phyloP scores from a whole-genome alignment of 2,888 invertebrate species.

The Campaea margaritaria region DNA sequence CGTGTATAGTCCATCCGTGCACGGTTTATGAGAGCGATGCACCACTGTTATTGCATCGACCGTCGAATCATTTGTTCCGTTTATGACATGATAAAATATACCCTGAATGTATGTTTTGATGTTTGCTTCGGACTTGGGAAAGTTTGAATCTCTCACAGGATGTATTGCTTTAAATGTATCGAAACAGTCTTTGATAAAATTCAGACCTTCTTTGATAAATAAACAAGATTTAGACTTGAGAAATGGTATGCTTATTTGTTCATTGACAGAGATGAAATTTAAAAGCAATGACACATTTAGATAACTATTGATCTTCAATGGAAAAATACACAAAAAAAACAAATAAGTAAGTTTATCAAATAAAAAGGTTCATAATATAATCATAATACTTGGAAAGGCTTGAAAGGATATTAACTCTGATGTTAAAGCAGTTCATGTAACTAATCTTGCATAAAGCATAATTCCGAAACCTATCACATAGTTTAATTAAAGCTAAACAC shows the following conservation, averaged over 20 bases:
- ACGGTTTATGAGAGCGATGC: slow-evolving; percentile 47
- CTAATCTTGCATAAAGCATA: no score
- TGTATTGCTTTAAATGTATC: slow-evolving; percentile 20
- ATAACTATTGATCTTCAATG: no score
- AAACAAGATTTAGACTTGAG: neutral
- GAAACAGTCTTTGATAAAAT: slow-evolving; percentile 1
- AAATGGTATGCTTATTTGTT: no score
- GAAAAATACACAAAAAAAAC: no score
- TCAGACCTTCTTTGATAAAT: neutral
- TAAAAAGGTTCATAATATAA: no score
- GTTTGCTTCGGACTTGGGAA: slow-evolving; percentile 27
- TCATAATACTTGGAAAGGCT: no score
- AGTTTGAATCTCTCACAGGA: slow-evolving; percentile 13
- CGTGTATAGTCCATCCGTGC: slow-evolving; percentile 34
- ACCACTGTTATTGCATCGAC: slow-evolving; percentile 39
- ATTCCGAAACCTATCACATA: no score
- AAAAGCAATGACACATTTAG: no score
- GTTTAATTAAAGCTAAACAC: no score
- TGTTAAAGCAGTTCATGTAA: no score
- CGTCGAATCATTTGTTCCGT: slow-evolving; percentile 34
- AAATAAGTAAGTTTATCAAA: no score
- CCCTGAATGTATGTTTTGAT: slow-evolving; percentile 31
- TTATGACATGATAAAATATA: slow-evolving; percentile 36
- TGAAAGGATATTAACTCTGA: no score
- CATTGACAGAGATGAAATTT: neutral